Conservation (phyloP, 1,140 invertebrate genomes). For the Hycleus phaleratus region DNA sequence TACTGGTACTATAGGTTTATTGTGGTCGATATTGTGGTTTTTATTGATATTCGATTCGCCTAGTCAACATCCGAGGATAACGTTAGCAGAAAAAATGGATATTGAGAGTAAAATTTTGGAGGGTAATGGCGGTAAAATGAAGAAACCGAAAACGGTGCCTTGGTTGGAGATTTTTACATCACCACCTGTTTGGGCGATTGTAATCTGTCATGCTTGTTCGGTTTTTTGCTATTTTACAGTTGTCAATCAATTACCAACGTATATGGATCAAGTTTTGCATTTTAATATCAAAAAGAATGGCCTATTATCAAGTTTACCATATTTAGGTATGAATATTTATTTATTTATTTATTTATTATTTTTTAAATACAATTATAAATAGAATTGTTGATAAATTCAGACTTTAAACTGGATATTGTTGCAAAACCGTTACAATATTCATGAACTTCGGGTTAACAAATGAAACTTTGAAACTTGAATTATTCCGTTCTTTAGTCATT, state of each 20-base stretch:
- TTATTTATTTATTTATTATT: background rate
- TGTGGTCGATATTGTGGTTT: constrained; percentile 83
- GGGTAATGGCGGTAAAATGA: constrained; percentile 22
- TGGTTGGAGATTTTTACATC: constrained; percentile 76
- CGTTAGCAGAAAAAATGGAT: constrained; percentile 66
- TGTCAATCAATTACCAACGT: constrained; percentile 87
- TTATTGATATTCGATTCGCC: constrained; percentile 79
- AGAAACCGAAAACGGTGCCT: constrained; percentile 61
- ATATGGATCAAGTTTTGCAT: constrained; percentile 82
- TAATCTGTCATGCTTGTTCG: constrained; percentile 81
- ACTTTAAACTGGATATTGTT: no score
- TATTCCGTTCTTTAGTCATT: no score
- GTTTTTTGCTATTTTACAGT: constrained; percentile 95
- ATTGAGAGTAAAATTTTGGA: constrained; percentile 68
- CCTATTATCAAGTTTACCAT: constrained; percentile 78
- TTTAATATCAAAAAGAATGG: constrained; percentile 83
- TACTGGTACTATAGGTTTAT: constrained; percentile 64
- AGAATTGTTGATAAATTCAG: no score
- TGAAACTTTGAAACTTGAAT: no score
- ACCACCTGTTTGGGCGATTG: constrained; percentile 83
- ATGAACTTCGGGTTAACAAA: no score
- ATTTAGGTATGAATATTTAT: constrained; percentile 49
- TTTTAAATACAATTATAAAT: no score
- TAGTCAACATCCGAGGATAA: constrained; percentile 76
- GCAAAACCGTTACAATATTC: no score